phyloP scores from a whole-genome alignment of 2,888 invertebrate genomes.

The Lysandra coridon region DNA sequence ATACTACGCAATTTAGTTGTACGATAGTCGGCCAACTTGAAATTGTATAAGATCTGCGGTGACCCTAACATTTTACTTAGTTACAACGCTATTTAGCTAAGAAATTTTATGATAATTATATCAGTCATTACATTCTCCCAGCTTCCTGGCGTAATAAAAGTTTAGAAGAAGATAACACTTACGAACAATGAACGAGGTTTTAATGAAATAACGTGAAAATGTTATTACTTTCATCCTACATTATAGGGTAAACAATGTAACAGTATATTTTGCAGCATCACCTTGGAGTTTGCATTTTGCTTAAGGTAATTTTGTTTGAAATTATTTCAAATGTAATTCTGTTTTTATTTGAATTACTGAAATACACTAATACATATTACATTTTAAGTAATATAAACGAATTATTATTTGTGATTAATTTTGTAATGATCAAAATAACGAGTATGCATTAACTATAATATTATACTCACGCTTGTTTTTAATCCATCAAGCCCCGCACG shows the following conservation, averaged over 20 bases:
- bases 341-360: no score
- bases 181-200: conserved; percentile 3
- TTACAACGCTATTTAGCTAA: neutral
- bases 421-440: no score
- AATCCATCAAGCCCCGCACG: no score
- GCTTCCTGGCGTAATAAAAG: neutral
- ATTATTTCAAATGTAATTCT: neutral
- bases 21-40: no score
- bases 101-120: neutral
- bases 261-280: neutral
- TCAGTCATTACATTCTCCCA: neutral
- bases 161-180: neutral
- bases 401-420: no score
- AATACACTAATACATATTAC: no score
- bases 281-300: no score
- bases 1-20: no score
- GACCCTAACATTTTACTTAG: neutral
- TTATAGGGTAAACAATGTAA: neutral
- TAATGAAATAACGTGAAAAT: neutral
- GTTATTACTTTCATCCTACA: neutral
- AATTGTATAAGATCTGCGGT: no score
- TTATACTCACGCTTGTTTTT: no score
- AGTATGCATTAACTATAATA: no score
- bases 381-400: no score
- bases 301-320: neutral